A percentile compares a stretch with the other conserved stretches of the same genome.
phyloP scores from a whole-genome alignment of 2,113 vertebrate genomes.

The Enhydra lutris region DNA sequence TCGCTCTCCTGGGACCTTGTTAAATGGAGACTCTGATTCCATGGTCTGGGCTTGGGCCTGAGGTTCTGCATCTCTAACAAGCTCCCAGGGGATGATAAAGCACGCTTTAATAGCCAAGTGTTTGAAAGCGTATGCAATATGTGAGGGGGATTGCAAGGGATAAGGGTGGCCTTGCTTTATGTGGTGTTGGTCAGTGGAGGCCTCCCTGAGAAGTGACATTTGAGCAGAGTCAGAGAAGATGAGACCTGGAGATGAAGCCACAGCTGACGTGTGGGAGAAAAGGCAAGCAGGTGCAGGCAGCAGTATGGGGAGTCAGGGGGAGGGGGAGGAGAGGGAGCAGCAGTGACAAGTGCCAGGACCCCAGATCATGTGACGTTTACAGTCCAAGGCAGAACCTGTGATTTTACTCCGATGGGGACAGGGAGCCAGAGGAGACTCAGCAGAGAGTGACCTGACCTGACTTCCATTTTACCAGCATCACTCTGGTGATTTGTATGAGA shows the following conservation, averaged over 20 bases:
- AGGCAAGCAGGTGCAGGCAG: not conserved
- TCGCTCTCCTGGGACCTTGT: not conserved
- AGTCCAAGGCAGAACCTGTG: not conserved
- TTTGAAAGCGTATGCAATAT: not conserved
- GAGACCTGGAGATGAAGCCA: not conserved
- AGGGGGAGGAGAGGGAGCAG: not conserved
- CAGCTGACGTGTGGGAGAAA: not conserved
- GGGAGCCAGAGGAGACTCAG: not conserved
- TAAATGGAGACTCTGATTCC: not conserved
- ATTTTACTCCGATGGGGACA: not conserved
- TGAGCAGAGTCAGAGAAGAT: not conserved
- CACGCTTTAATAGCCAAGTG: not conserved
- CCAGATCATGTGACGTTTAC: too few species aligned
- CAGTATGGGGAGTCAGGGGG: not conserved
- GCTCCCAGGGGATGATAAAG: not conserved
- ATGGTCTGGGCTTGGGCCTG: not conserved
- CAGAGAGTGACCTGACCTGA: not conserved
- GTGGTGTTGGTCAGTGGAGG: not conserved
- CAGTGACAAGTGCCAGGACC: not conserved
- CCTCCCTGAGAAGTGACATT: not conserved
- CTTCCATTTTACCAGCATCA: not conserved
- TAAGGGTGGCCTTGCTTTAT: not conserved
- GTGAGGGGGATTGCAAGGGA: not conserved
- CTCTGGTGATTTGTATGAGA: not conserved
- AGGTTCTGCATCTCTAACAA: not conserved